Evolutionary conservation across 1,140 invertebrate genomes (phyloP).

Genomic region (Drosophila albomicans): DNA sequence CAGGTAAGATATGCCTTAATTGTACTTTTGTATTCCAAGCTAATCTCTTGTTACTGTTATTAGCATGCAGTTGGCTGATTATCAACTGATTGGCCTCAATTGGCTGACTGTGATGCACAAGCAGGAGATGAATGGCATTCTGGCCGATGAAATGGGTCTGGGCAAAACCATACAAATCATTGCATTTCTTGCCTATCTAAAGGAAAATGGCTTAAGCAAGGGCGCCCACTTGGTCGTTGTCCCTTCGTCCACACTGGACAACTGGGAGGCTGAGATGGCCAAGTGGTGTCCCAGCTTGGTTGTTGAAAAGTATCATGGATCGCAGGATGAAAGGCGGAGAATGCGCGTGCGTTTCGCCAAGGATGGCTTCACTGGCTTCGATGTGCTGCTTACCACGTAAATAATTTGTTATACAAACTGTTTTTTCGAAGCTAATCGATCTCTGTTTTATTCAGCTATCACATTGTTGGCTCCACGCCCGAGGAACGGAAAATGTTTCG

Average conservation of each 20-base stretch:
- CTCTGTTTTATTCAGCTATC: constrained; percentile 86
- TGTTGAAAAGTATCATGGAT: constrained; percentile 95
- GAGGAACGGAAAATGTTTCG: constrained; percentile 97
- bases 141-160: constrained; percentile 95
- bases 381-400: constrained; percentile 94
- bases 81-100: constrained; percentile 97
- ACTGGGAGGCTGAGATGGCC: constrained; percentile 94
- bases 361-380: constrained; percentile 90
- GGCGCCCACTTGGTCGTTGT: constrained; percentile 95
- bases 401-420: neutral
- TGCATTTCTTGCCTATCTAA: constrained; percentile 94
- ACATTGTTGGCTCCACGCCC: constrained; percentile 91
- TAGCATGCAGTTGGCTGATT: constrained; percentile 91
- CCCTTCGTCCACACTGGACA: constrained; percentile 96
- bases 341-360: constrained; percentile 92
- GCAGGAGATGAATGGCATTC: constrained; percentile 96
- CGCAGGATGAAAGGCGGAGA: constrained; percentile 91
- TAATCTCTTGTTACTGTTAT: neutral
- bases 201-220: constrained; percentile 89
- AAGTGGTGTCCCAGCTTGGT: constrained; percentile 93
- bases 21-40: no score
- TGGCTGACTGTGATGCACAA: constrained; percentile 96
- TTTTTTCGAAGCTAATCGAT: neutral
- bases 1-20: constrained; percentile 78
- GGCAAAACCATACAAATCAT: constrained; percentile 97